Evolutionary conservation across 2,888 invertebrate genomes (phyloP).

Genomic region (Urechis unicinctus): DNA sequence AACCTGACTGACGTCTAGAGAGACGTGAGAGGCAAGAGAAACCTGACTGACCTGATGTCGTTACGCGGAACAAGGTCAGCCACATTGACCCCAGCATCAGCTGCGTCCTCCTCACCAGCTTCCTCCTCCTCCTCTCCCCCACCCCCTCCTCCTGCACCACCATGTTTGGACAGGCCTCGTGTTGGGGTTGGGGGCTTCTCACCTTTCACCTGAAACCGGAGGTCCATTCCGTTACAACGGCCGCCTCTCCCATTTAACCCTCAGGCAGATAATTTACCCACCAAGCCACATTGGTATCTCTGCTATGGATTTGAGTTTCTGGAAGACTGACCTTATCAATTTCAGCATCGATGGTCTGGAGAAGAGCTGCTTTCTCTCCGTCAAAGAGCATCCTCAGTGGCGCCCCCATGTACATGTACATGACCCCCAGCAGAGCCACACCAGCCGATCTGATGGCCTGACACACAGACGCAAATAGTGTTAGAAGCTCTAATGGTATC

Average conservation of each 20-base stretch:
- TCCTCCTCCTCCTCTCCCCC: constrained; percentile 46
- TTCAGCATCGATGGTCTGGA: constrained; percentile 78
- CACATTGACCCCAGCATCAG: constrained; percentile 49
- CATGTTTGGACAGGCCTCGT: constrained; percentile 58
- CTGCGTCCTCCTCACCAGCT: constrained; percentile 47
- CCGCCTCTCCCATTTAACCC: too few species aligned
- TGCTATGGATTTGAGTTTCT: too few species aligned
- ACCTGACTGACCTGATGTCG: constrained; percentile 60
- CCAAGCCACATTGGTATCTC: too few species aligned
- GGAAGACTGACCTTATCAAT: constrained; percentile 77
- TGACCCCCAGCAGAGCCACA: constrained; percentile 67
- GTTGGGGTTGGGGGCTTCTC: constrained; percentile 69
- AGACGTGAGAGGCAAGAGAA: not conserved
- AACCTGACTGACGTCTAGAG: not conserved
- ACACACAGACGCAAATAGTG: constrained; percentile 1
- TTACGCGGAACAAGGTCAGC: constrained; percentile 71
- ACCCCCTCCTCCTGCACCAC: constrained; percentile 31
- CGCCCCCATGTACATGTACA: constrained; percentile 74
- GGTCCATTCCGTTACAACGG: too few species aligned
- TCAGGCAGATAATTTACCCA: too few species aligned
- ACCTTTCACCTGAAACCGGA: constrained; percentile 53
- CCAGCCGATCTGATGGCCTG: constrained; percentile 70
- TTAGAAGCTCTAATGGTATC: too few species aligned
- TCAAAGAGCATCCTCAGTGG: constrained; percentile 74
- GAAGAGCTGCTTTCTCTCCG: constrained; percentile 75